Base-by-base conservation (phyloP, 2,888 invertebrate species). In the Leptarthrus brevirostris region DNA sequence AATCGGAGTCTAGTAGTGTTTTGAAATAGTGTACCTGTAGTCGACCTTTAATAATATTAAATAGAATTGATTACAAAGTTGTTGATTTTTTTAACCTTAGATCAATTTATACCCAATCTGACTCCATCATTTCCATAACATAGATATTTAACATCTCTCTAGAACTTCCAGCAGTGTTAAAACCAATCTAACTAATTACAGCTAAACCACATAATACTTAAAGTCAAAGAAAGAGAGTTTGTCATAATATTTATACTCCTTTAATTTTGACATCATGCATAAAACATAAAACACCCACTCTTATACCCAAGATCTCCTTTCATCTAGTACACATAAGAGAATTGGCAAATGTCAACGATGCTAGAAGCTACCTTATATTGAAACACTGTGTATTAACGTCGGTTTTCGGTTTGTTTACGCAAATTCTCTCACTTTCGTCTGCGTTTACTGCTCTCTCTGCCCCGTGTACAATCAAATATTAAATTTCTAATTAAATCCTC, bases 401-500 rank as follows among this genome's bases (percentile, higher is more conserved):
- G 64, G 64, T 26, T 44, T 64, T 64, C 44, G 44, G 64, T 64
- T 64, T 64, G 64, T 64, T 64, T 64, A 24, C 14, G 47, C 14
- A 64, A 36, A 44, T 40, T 58, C 36, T 34, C n/a, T 58, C 36
- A 10, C 36, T 12, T 40, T 36, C 58, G 14, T 14, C 44, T 10
- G 3, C 22, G 6, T 44, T 16, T 30, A 1, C 44, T 10, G 3
- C 64, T 24, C 44, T 20, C 14, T 1, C 3, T 47, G 8, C 16
- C 10, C 22, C 8, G 6, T 24, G 24, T 8, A 26, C 44, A 64
- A 64, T 64, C 64, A 64, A 64, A 64, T 64, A 64, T 64, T 64
- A 64, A 64, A 64, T 64, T 64, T 64, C 64, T 64, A 64, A 64
- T 64, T 64, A 64, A 64, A 64, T 64, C 44, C 47, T 22, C 44